Evolutionary conservation across 2,797 vertebrate species (phyloP).

Genomic region (Acrossocheilus fasciatus): DNA sequence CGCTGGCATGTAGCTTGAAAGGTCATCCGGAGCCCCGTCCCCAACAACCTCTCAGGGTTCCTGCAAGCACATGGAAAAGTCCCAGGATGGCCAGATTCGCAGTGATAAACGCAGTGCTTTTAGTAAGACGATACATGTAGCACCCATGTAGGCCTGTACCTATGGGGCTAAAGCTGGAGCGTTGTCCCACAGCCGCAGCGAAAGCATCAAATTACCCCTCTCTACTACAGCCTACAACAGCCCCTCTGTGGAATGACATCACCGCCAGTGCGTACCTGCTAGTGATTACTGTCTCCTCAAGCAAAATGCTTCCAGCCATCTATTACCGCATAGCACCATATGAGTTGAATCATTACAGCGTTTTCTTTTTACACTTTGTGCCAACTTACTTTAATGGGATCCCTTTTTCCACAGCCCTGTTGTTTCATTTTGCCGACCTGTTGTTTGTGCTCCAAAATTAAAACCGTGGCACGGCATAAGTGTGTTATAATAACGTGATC

Average conservation of each 20-base stretch:
- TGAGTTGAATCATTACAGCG: constrained; percentile 37
- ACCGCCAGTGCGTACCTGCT: constrained; percentile 27
- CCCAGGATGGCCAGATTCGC: neutral
- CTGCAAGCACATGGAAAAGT: neutral
- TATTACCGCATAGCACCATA: constrained; percentile 49
- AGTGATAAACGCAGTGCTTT: constrained; percentile 14
- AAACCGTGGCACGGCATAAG: constrained; percentile 23
- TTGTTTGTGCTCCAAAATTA: constrained; percentile 48
- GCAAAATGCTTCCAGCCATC: constrained; percentile 44
- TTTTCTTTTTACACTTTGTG: constrained; percentile 31
- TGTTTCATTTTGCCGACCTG: constrained; percentile 47
- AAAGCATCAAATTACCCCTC: constrained; percentile 19
- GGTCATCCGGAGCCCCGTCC: constrained; percentile 36
- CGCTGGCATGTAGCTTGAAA: constrained; percentile 38
- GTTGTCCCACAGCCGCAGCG: constrained; percentile 17
- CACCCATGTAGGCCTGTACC: constrained; percentile 45
- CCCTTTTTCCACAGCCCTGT: constrained; percentile 40
- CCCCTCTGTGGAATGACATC: constrained; percentile 48
- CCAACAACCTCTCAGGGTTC: constrained; percentile 31
- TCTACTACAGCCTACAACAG: constrained; percentile 10
- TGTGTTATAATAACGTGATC: constrained; percentile 23
- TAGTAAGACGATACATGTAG: constrained; percentile 25
- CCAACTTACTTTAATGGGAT: constrained; percentile 43
- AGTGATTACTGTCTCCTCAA: constrained; percentile 36
- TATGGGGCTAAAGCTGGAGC: constrained; percentile 13